Base-by-base conservation (phyloP, 2,888 invertebrate species). In the Aelia acuminata region DNA sequence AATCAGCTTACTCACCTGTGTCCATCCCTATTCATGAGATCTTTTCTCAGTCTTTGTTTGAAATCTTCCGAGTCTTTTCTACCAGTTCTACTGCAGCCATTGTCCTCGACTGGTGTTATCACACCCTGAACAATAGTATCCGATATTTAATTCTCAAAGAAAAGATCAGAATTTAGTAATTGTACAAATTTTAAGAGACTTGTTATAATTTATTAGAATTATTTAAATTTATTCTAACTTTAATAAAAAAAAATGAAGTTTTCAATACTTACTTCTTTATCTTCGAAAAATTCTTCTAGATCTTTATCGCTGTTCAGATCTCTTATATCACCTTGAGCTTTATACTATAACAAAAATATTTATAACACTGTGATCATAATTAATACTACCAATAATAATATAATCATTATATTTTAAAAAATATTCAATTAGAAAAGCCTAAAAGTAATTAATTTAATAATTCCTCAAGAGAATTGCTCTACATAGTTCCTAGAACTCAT, bases 21-120 rank as follows among this genome's bases (percentile, higher is more conserved):
- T 87, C 96, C 96, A 92, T 97, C 97, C 91, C 97, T 94, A 92
- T 95, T 96, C 90, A 97, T 96, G 89, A 98, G 94, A 92, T 98
- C 98, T 92, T 97, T 96, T 91, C 96, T 94, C 91, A 98, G 94
- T 92, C 96, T 93, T 92, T 95, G 94, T 93, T 96, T 95, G 93
- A 97, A 96, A 92, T 96, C 96, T 92, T 96, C 96, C 84, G 96
- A 95, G 92, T 96, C 95, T 92, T 95, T 94, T 91, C 94, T 93
- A 90, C 94, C 90, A 87, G 90, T 86, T 20, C n/a, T n/a, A n/a
- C 63, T 89, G 13, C 84, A 88, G n/a, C 87, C 89, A 31, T 80
- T 80, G 43, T 80, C 80, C 93, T 93, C 85, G 89, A 91, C 89
- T 91, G 92, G 90, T 26, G 90, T 90, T 48, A 86, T 89, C 4